Conservation (phyloP, 2,113 vertebrate species). For the Paraplagusia blochii region DNA sequence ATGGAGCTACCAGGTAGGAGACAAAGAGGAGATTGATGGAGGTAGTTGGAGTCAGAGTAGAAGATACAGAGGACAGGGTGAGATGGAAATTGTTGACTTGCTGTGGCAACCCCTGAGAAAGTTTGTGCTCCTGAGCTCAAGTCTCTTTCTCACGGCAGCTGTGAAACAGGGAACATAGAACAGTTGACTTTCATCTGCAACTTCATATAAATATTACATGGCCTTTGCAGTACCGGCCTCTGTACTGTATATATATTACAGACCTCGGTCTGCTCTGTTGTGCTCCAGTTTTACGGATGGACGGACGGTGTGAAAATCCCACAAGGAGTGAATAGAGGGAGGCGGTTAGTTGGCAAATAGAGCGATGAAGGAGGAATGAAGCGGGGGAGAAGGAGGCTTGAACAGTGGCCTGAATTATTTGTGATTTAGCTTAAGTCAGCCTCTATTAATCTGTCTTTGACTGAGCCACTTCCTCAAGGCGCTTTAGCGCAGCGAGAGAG, state of each 20-base stretch:
- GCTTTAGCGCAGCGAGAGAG: slow-evolving; percentile 61
- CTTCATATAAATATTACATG: slow-evolving; percentile 9
- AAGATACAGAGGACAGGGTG: too few relatives aligned
- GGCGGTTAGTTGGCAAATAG: neutral
- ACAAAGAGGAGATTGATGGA: too few relatives aligned
- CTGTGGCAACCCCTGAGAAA: too few relatives aligned
- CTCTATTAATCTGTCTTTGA: slow-evolving; percentile 6
- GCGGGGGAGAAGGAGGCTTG: neutral
- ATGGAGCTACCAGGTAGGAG: too few relatives aligned
- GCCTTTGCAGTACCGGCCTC: slow-evolving; percentile 5
- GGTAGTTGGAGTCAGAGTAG: too few relatives aligned
- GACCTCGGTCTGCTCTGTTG: slow-evolving; percentile 2
- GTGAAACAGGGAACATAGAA: slow-evolving; percentile 3
- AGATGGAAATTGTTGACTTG: too few relatives aligned
- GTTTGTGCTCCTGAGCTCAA: too few relatives aligned
- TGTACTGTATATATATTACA: neutral
- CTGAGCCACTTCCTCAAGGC: slow-evolving; percentile 43
- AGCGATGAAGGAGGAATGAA: neutral
- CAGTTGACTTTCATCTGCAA: slow-evolving; percentile 12
- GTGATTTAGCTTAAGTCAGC: slow-evolving; percentile 20
- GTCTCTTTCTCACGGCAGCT: too few relatives aligned
- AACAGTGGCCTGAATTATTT: slow-evolving; percentile 22
- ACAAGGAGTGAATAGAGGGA: slow-evolving; percentile 13
- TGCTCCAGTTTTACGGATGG: slow-evolving; percentile 27
- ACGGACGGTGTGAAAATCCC: neutral